phyloP scores from a whole-genome alignment of 2,888 invertebrate species.

The Nasonovia ribisnigri region DNA sequence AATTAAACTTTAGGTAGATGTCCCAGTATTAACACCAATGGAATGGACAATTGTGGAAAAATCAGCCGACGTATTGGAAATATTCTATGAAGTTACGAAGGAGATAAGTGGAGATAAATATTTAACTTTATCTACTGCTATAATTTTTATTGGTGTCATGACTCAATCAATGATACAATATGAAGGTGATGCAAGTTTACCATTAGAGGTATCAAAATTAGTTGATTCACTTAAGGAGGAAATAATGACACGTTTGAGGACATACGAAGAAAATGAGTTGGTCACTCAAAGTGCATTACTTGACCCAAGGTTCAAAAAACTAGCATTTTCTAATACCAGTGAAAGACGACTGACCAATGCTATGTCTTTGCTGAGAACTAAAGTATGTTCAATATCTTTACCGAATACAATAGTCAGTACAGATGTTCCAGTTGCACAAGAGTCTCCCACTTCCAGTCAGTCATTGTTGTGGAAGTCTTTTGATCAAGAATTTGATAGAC shows the following conservation, averaged over 20 bases:
- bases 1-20: not conserved
- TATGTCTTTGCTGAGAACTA: not conserved
- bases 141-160: constrained; percentile 4
- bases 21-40: not conserved
- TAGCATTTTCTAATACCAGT: not conserved
- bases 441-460: not conserved
- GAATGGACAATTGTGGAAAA: not conserved
- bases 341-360: not conserved
- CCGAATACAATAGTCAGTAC: not conserved
- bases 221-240: not conserved
- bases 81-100: not conserved
- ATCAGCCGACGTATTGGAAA: not conserved
- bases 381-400: not conserved
- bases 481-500: not conserved
- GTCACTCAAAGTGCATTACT: not conserved
- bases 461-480: constrained; percentile 13
- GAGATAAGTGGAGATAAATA: constrained; percentile 1
- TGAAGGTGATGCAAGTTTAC: not conserved
- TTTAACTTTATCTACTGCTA: not conserved
- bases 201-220: not conserved
- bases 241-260: not conserved
- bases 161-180: not conserved
- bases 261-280: not conserved
- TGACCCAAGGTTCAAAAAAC: not conserved
- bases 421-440: not conserved